These are phyloP conservation scores for Circaetus gallicus DNA, from an alignment of 2,113 vertebrate species.

Conservation along the genomic window DNA sequence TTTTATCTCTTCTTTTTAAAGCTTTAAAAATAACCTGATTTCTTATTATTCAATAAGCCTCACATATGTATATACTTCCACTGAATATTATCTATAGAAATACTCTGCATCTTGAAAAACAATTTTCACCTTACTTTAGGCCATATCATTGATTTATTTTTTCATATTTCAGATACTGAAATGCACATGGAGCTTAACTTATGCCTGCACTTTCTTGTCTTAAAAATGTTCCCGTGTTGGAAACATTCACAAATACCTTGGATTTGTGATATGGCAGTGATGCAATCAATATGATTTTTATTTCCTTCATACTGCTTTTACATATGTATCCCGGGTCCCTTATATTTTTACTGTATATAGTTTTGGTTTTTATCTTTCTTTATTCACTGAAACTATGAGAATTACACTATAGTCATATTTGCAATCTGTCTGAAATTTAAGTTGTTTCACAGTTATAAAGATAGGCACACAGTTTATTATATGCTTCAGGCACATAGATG, in stretches of 20 bases:
- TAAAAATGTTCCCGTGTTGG: background rate
- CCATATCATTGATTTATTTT: background rate
- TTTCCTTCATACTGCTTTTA: background rate
- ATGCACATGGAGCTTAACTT: background rate
- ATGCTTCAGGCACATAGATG: background rate
- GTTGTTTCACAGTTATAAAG: background rate
- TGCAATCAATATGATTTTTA: background rate
- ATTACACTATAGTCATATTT: background rate
- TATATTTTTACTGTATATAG: background rate
- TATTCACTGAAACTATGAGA: background rate
- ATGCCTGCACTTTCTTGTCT: background rate
- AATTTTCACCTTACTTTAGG: background rate
- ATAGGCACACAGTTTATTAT: background rate
- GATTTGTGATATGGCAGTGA: background rate
- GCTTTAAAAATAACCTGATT: background rate
- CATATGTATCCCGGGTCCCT: accelerated
- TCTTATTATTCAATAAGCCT: background rate
- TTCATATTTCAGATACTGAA: background rate
- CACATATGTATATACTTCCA: background rate
- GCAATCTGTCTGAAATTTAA: background rate
- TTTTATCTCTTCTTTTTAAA: background rate
- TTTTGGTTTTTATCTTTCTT: background rate
- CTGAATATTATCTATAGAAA: background rate
- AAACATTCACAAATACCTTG: background rate
- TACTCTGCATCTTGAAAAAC: background rate